Conservation (phyloP, 1,140 invertebrate genomes). For the Spodoptera litura region DNA sequence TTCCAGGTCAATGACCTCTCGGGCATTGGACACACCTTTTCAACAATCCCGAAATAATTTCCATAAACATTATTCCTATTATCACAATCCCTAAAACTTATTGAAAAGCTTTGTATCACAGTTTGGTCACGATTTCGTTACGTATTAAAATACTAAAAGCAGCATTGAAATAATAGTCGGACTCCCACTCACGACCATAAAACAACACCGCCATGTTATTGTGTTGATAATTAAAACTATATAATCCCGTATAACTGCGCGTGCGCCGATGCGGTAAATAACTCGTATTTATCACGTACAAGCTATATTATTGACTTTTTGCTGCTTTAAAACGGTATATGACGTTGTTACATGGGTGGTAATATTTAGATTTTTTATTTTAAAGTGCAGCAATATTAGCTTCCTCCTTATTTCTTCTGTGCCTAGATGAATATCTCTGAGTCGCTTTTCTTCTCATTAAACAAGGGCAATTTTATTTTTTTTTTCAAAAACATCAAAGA, state of each 20-base stretch:
- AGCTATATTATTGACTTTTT: neutral
- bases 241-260: neutral
- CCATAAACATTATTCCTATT: too few species aligned
- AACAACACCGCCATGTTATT: neutral
- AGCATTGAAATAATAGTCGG: neutral
- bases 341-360: too few species aligned
- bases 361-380: too few species aligned
- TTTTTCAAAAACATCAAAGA: too few species aligned
- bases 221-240: conserved; percentile 4
- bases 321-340: neutral
- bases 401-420: too few species aligned
- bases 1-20: too few species aligned
- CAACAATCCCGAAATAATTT: too few species aligned
- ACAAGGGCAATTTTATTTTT: too few species aligned
- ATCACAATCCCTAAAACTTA: neutral
- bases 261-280: neutral
- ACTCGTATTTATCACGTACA: neutral
- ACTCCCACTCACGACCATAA: conserved; percentile 15
- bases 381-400: too few species aligned
- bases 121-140: neutral
- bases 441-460: too few species aligned
- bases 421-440: too few species aligned
- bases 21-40: too few species aligned
- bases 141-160: neutral
- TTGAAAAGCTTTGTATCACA: neutral